Base-by-base conservation (phyloP, 1,140 invertebrate species). In the Euura saliciscinereae region DNA sequence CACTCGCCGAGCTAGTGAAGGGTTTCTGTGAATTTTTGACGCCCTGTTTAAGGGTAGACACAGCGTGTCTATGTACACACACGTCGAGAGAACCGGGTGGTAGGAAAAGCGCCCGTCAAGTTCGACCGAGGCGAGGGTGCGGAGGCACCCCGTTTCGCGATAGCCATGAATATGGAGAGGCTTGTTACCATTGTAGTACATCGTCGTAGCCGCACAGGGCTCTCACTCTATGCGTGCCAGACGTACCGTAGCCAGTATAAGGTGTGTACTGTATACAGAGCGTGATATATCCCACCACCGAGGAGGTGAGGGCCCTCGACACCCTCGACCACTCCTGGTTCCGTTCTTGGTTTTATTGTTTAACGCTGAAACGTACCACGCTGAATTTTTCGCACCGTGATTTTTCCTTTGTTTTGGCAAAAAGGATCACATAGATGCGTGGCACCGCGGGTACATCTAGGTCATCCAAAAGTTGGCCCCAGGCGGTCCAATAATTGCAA, bases 261-360 rank as follows among this genome's bases (percentile, higher is more conserved):
- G 51, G 3, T 59, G 51, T n/a, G 51, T n/a, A 59, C 8, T 59
- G 51, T 59, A n/a, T 59, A n/a, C 10, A n/a, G 51, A 59, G 51
- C 13, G 13, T 59, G 13, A 59, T 59, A 59, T n/a, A 59, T 28
- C 28, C 28, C 51, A 59, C 8, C 8, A 59, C 8, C 51, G 8
- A 59, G 3, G 51, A 59, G 51, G 51, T n/a, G 8, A n/a, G 51
- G 51, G 51, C 13, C 51, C 51, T 59, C 51, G 51, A 59, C 51
- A n/a, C 51, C 51, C 13, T 11, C 51, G 51, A 59, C 51, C 51
- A 59, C 51, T 59, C 51, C 73, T 65, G 64, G 51, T 65, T 51
- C 71, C 68, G 71, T 66, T 80, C 77, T 80, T 80, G 76, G 78
- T 82, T 83, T 84, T 83, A 81, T 78, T 76, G 78, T 82, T 84